Base-by-base conservation (phyloP, 2,888 invertebrate species). In the Zygaena filipendulae region DNA sequence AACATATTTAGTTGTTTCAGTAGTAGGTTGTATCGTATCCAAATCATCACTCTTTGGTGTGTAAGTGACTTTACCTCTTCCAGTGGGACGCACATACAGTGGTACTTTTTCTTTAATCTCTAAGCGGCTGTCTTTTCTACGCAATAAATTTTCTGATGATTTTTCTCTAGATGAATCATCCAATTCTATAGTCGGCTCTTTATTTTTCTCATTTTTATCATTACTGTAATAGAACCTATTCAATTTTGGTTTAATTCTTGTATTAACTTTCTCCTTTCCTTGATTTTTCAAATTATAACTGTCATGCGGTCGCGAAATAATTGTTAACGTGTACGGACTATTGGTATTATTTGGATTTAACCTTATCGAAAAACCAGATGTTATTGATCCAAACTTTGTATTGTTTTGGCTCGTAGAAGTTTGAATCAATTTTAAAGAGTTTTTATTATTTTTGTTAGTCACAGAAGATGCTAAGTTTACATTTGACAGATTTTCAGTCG, bases 281-380 rank as follows among this genome's bases (percentile, higher is more conserved):
- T n/a, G n/a, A n/a, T n/a, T n/a, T n/a, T n/a, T n/a, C n/a, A n/a
- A n/a, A n/a, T n/a, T n/a, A 36, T 55, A 59, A 37, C 59, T 61
- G 33, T 68, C 61, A 32, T 59, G 53, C 9, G 77, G 70, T 27
- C 69, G 52, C n/a, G 70, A 59, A 44, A 71, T 49, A 35, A 75
- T 59, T 18, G 75, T 80, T 47, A 77, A 52, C 4, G 75, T 77
- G 44, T 80, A 80, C 22, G 70, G 67, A 44, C 67, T 74, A 48
- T 70, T 61, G 38, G 62, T 52, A 46, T 70, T 70, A 45, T 71
- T 67, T 33, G 44, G 29, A 47, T 79, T 68, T 35, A 69, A 57
- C 35, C 79, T 59, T 33, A 81, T 69, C 20, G 80, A 75, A 56
- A 81, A 81, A 38, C 81, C 81, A 33, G 79, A 67, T 38, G 81